A percentile compares a stretch with the other conserved stretches of the same genome.
These are phyloP conservation scores for Cynopterus brachyotis DNA, from an alignment of 2,113 vertebrate genomes.

Conservation along the genomic window DNA sequence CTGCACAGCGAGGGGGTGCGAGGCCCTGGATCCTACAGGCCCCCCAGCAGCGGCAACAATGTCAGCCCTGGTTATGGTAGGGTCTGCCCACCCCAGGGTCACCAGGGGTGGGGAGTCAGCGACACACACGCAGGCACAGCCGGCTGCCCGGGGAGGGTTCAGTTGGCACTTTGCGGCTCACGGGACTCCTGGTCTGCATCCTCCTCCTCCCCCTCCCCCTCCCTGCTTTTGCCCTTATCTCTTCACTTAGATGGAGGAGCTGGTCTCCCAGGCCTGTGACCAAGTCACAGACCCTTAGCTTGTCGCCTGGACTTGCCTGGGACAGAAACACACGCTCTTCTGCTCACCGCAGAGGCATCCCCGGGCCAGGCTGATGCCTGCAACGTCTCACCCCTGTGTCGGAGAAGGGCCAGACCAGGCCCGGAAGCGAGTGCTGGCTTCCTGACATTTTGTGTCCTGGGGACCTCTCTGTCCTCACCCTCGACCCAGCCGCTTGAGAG, in stretches of 20 bases:
- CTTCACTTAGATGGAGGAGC: background rate
- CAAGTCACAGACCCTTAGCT: background rate
- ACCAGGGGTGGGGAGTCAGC: no score
- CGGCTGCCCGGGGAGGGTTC: background rate
- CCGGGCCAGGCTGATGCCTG: background rate
- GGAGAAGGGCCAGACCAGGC: background rate
- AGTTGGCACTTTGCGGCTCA: fast-evolving
- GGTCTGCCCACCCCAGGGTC: background rate
- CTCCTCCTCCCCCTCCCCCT: background rate
- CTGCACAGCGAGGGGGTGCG: fast-evolving
- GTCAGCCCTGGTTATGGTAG: fast-evolving
- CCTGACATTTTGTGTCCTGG: background rate
- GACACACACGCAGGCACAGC: background rate
- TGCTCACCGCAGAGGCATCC: background rate
- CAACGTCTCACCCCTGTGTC: background rate
- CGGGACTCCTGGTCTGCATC: background rate
- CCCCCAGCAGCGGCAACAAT: background rate
- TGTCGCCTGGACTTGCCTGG: background rate
- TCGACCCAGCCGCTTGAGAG: fast-evolving
- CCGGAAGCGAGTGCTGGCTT: background rate
- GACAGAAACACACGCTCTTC: background rate
- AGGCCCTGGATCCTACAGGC: background rate
- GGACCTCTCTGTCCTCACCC: background rate
- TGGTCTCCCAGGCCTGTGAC: background rate
- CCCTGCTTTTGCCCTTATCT: background rate